Conservation (phyloP, 2,888 invertebrate genomes). For the Odontothrips loti region DNA sequence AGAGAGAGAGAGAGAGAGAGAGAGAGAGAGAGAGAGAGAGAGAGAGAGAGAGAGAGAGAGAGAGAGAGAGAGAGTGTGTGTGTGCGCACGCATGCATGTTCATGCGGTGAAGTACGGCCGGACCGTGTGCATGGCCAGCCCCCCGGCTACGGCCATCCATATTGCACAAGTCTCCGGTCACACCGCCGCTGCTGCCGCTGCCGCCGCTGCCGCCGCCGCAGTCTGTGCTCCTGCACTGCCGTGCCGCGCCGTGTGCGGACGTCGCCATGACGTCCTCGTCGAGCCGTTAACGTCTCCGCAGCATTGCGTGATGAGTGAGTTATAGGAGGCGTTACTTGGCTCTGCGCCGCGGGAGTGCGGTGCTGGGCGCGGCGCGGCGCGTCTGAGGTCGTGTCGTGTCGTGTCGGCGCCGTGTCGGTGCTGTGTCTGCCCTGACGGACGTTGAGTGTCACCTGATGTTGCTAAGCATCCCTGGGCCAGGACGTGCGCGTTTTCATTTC, state of each 20-base stretch:
- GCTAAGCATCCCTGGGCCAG: no score
- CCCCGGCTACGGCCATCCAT: neutral
- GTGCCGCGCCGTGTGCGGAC: neutral
- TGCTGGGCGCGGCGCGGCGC: no score
- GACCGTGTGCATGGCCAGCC: neutral
- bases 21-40: no score
- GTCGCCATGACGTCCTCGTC: neutral
- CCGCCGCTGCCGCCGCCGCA: neutral
- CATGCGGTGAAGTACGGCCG: no score
- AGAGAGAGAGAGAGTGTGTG: neutral
- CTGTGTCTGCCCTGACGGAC: no score
- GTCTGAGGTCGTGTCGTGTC: no score
- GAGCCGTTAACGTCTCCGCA: conserved; percentile 8
- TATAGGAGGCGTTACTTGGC: neutral
- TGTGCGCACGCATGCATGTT: neutral
- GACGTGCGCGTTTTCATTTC: no score
- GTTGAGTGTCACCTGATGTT: neutral
- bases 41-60: no score
- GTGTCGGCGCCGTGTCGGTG: no score
- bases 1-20: no score
- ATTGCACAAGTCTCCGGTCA: neutral
- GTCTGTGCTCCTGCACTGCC: neutral
- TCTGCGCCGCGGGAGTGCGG: neutral
- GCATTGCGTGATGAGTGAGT: conserved; percentile 21
- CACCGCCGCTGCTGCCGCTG: no score